Evolutionary conservation across 2,113 vertebrate genomes (phyloP), one percentile per base, ranked within the genome.

Genomic region (Chaetops frenatus): DNA sequence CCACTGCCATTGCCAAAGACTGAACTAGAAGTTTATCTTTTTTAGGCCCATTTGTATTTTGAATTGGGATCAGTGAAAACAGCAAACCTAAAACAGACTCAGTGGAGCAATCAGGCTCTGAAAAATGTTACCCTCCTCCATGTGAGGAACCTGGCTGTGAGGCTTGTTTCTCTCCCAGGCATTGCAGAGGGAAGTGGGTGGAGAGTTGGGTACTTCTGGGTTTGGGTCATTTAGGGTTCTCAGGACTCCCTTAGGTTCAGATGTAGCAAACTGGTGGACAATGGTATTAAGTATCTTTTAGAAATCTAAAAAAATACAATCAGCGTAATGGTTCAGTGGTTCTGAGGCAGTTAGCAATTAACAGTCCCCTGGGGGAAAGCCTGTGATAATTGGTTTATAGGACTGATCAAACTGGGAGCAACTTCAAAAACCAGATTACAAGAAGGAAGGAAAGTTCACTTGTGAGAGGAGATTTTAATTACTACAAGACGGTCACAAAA

Each of bases 321-420:
- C 23, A 42, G 17, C 0, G 0, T 77, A 92, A 90, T 60, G 65
- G 57, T 78, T 56, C 56, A 42, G 56, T 72, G 25, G 72, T 64
- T 96, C 79, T 78, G 72, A 88, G 76, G 25, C 40, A 88, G 50
- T 38, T 40, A 72, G 56, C 61, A 95, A 84, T 78, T 92, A 93
- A 74, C 24, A 31, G 36, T 5, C 23, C 60, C 71, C 51, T 45
- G 19, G 48, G 74, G 67, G 28, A 88, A 88, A 94, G 51, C 44
- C 60, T 56, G 31, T 61, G 64, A 45, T 90, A 92, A 88, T 57
- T 79, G 67, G 21, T 90, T 93, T 88, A 48, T 47, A 86, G 53
- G 95, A 88, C 51, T 62, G 71, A 82, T 73, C 62, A 88, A 72
- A 82, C 42, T 45, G 58, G 28, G 66, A 88, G 12, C 53, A 74